Evolutionary conservation across 2,888 invertebrate genomes (phyloP), one percentile per base, ranked within the genome.

Genomic region (Rhogogaster chlorosoma): DNA sequence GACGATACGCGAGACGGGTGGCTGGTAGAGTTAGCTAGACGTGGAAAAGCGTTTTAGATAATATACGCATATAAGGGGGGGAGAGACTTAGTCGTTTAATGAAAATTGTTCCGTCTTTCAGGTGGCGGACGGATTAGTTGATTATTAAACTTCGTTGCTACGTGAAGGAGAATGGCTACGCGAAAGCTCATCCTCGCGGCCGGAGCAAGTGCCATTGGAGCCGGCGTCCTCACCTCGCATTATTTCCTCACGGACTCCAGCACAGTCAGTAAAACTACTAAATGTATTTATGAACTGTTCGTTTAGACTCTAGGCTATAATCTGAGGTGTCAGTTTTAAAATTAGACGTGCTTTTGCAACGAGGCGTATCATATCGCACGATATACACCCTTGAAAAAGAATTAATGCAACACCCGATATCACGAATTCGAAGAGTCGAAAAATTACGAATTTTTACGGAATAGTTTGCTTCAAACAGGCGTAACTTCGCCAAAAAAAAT

Each of bases 181-280:
- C 94, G 94, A 87, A 94, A 95, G 89, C 92, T 93, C 85, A 95
- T 95, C 92, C 92, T 96, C 87, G 93, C 95, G 86, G 94, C 95
- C 32, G 95, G 95, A 64, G 95, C 95, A 82, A 94, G 95, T 86
- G 95, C 96, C 1, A 95, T 95, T 22, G 94, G 95, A 73, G 94
- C 96, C 18, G 95, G 96, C 86, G 96, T 95, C 61, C 88, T 96
- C 22, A 94, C 96, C 0, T 94, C 95, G 18, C 96, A 96, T 94
- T 94, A 95, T 75, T 92, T 96, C 67, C 92, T 95, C 49, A 95
- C 95, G 3, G 95, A 96, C 91, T 91, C 89, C 75, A 83, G 45
- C 45, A 87, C 91, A 78, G 93, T 93, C 88, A 90, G 92, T 91
- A 49, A n/a, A 77, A 12, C 26, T 6, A 73, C 42, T 2, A 18